A percentile compares a stretch with the other conserved stretches of the same genome.
Evolutionary conservation across 2,113 vertebrate genomes (phyloP).

Genomic region (Martes martes): DNA sequence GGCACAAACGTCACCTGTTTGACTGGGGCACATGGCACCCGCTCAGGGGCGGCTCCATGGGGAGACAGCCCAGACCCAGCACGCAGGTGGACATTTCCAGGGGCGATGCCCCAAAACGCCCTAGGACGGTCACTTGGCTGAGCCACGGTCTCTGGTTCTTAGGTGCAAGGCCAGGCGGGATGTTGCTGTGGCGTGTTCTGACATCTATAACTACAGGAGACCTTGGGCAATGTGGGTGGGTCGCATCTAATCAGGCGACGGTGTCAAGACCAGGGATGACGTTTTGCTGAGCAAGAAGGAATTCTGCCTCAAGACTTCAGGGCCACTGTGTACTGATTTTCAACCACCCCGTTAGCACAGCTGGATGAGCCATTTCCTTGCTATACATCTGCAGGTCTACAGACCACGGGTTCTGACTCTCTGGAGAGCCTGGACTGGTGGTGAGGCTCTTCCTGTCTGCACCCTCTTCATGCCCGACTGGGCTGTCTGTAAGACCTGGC

Average conservation of each 20-base stretch:
- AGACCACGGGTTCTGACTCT: not conserved
- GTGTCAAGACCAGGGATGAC: rapidly evolving
- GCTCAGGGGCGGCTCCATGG: not conserved
- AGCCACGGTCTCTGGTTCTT: not conserved
- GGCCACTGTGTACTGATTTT: not conserved
- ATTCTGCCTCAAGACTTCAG: not conserved
- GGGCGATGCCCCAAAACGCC: not conserved
- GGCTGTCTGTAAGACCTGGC: not conserved
- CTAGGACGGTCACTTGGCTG: rapidly evolving
- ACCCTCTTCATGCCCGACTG: too few relatives aligned
- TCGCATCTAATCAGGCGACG: not conserved
- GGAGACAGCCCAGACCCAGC: not conserved
- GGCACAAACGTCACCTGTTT: too few relatives aligned
- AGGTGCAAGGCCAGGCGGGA: rapidly evolving
- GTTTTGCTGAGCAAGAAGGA: not conserved
- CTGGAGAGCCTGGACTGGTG: not conserved
- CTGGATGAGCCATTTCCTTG: not conserved
- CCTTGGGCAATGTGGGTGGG: rapidly evolving
- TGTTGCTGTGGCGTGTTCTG: rapidly evolving
- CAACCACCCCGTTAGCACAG: not conserved
- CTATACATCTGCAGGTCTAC: rapidly evolving
- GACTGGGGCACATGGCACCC: too few relatives aligned
- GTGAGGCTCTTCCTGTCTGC: too few relatives aligned
- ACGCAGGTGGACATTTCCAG: not conserved
- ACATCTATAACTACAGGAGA: too few relatives aligned